phyloP scores from a whole-genome alignment of 2,797 vertebrate genomes.

The Lindbergichthys nudifrons region DNA sequence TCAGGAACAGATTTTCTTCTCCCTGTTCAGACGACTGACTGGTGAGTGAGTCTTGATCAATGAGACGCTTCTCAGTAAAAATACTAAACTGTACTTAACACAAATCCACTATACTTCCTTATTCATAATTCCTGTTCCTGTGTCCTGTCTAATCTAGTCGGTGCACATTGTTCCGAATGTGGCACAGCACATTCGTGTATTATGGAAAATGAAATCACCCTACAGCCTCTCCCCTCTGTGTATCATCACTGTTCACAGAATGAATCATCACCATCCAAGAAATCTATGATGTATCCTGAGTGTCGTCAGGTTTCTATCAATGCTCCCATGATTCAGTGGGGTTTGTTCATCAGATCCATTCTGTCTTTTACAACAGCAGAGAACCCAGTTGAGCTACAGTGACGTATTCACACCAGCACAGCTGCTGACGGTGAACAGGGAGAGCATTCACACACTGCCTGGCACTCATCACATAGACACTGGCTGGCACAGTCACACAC shows the following conservation, averaged over 20 bases:
- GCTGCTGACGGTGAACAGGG: conserved; percentile 38
- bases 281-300: not conserved
- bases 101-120: not conserved
- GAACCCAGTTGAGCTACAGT: conserved; percentile 16
- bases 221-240: not conserved
- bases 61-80: not conserved
- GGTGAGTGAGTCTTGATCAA: not conserved
- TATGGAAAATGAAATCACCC: conserved; percentile 10
- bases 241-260: not conserved
- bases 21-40: not conserved
- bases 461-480: not conserved
- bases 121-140: not conserved
- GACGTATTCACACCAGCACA: conserved; percentile 25
- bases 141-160: not conserved
- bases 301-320: conserved; percentile 12
- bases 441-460: conserved; percentile 26
- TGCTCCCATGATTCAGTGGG: conserved; percentile 15
- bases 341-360: conserved; percentile 14
- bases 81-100: not conserved
- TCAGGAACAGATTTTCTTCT: not conserved
- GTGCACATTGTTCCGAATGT: conserved; percentile 8
- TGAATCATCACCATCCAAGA: not conserved
- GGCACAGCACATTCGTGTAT: conserved; percentile 25
- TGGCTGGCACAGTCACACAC: conserved; percentile 19
- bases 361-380: conserved; percentile 11